Evolutionary conservation across 2,888 invertebrate genomes (phyloP).

Genomic region (Ichneumoninae sp.): DNA sequence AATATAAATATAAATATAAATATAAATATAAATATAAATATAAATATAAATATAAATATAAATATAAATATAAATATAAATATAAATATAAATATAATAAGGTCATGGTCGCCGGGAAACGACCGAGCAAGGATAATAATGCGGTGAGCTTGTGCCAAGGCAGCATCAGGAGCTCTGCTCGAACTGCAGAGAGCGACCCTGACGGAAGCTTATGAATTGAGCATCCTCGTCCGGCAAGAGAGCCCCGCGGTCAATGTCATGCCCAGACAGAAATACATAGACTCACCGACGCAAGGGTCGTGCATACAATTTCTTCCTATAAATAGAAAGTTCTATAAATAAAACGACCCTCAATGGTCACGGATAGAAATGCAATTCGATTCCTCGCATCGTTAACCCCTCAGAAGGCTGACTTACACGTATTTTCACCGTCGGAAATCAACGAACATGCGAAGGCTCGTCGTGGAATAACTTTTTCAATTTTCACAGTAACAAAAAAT

Average conservation of each 20-base stretch:
- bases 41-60: not conserved
- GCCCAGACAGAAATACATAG: not conserved
- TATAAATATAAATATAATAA: not conserved
- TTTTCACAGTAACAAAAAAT: not conserved
- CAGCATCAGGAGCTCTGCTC: slow-evolving; percentile 4
- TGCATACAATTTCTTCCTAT: not conserved
- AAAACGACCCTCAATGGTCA: not conserved
- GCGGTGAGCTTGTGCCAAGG: slow-evolving; percentile 33
- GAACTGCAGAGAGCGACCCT: slow-evolving; percentile 19
- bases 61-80: not conserved
- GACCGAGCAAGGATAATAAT: slow-evolving; percentile 14
- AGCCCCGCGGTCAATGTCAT: slow-evolving; percentile 52
- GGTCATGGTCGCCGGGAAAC: slow-evolving; percentile 42
- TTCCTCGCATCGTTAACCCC: not conserved
- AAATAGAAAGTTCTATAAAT: slow-evolving; percentile 14
- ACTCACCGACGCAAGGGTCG: not conserved
- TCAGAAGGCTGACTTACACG: not conserved
- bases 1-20: not conserved
- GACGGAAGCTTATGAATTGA: slow-evolving; percentile 26
- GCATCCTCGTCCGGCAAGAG: slow-evolving; percentile 14
- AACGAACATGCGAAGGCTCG: not conserved
- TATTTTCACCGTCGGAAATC: not conserved
- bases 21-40: not conserved
- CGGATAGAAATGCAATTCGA: not conserved
- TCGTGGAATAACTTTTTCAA: not conserved